Evolutionary conservation across 2,113 vertebrate genomes (phyloP).

Genomic region (Carassius gibelio): DNA sequence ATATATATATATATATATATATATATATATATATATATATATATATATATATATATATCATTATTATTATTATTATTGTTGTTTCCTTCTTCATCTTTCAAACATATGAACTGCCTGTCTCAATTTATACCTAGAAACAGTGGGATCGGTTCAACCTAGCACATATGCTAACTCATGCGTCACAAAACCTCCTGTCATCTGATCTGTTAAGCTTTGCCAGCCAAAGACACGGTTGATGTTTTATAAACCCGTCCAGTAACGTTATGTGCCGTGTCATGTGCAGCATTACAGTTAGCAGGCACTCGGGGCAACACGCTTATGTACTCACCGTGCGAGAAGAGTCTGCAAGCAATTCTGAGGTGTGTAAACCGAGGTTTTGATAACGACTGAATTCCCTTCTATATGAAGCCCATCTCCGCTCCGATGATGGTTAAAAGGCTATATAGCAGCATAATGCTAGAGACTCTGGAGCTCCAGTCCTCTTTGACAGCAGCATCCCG

Average conservation of each 20-base stretch:
- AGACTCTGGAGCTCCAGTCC: conserved; percentile 21
- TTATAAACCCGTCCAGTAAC: not conserved
- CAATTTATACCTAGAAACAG: not conserved
- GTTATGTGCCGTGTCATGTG: not conserved
- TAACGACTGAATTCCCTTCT: conserved; percentile 26
- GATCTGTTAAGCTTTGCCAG: conserved; percentile 32
- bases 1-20: too few species aligned
- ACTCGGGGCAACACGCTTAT: conserved; percentile 18
- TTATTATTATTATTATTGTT: too few species aligned
- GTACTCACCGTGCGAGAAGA: conserved; percentile 75
- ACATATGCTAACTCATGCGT: not conserved
- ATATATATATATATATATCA: too few species aligned
- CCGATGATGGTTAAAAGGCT: conserved; percentile 47
- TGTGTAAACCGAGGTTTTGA: conserved; percentile 24
- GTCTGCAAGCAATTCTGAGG: conserved; percentile 74
- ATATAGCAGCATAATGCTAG: conserved; percentile 64
- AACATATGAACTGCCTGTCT: not conserved
- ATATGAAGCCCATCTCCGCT: conserved; percentile 51
- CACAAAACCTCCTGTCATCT: conserved; percentile 13
- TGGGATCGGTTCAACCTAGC: not conserved
- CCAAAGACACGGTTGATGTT: not conserved
- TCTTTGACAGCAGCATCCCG: conserved; percentile 68
- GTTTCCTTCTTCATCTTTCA: not conserved
- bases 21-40: too few species aligned
- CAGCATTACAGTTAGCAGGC: not conserved